Conservation (phyloP, 2,888 invertebrate genomes). For the Lithophane leautieri region DNA sequence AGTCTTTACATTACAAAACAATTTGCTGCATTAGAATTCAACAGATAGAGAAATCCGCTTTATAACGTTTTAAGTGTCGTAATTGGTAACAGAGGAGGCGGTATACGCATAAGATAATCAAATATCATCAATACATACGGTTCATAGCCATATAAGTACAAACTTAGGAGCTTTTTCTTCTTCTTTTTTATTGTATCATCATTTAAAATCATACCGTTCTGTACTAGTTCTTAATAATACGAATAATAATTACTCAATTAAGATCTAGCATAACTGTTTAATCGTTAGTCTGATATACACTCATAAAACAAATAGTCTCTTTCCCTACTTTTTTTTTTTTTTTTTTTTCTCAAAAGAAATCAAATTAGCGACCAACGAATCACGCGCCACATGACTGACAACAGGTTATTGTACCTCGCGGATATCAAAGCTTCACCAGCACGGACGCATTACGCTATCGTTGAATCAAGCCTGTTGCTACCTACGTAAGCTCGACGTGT, state of each 20-base stretch:
- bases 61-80: constrained; percentile 19
- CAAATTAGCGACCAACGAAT: background rate
- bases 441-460: constrained; percentile 22
- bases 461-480: constrained; percentile 59
- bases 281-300: background rate
- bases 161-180: background rate
- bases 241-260: background rate
- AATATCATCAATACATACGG: background rate
- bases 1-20: constrained; percentile 46
- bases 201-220: background rate
- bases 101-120: background rate
- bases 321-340: background rate
- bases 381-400: constrained; percentile 43
- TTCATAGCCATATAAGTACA: background rate
- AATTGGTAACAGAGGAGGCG: background rate
- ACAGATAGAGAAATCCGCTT: constrained; percentile 50
- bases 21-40: constrained; percentile 45
- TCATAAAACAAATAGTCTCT: background rate
- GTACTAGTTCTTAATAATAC: background rate
- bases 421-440: constrained; percentile 52
- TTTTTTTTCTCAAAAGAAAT: background rate
- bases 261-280: background rate
- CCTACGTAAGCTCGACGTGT: constrained; percentile 57
- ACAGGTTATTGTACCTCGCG: constrained; percentile 62
- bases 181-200: background rate